Conservation (phyloP, 2,888 invertebrate species). For the Orgyia antiqua region DNA sequence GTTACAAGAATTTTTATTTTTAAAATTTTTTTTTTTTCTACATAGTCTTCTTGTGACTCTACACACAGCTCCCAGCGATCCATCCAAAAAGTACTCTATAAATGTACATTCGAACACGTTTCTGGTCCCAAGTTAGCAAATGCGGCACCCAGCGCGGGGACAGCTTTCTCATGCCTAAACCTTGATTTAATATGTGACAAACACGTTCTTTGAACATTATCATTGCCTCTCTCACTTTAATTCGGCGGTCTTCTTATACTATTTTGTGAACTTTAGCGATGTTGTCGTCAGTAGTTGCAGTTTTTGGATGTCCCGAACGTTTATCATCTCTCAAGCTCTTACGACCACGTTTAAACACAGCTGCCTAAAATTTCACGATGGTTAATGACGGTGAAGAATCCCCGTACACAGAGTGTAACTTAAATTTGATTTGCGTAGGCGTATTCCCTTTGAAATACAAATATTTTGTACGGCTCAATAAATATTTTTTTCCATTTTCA, state of each 20-base stretch:
- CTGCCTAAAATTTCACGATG: conserved; percentile 17
- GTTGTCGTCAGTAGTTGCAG: conserved; percentile 3
- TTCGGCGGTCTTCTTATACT: background rate
- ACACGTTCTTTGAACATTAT: conserved; percentile 2
- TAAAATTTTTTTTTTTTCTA: too few relatives aligned
- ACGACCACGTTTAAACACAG: conserved; percentile 21
- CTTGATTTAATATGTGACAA: conserved; percentile 4
- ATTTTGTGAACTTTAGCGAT: conserved; percentile 13
- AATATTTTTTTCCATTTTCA: conserved; percentile 10
- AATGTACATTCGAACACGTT: background rate
- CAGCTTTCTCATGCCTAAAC: conserved; percentile 3
- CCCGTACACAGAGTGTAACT: conserved; percentile 7
- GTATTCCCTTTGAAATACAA: conserved; percentile 7
- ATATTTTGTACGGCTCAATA: conserved; percentile 7
- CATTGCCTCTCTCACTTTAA: conserved; percentile 1
- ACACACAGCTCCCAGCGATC: background rate
- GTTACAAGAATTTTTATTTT: too few relatives aligned
- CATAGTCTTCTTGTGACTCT: background rate
- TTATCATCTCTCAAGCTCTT: conserved; percentile 16
- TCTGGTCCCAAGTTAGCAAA: background rate
- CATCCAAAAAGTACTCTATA: background rate
- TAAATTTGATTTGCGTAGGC: conserved; percentile 6
- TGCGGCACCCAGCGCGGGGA: background rate
- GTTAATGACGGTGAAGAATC: conserved; percentile 15
- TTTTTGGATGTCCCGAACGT: conserved; percentile 16